Evolutionary conservation across 2,888 invertebrate species (phyloP), one percentile per base, ranked within the genome.

Genomic region (Vesta saturnalis): DNA sequence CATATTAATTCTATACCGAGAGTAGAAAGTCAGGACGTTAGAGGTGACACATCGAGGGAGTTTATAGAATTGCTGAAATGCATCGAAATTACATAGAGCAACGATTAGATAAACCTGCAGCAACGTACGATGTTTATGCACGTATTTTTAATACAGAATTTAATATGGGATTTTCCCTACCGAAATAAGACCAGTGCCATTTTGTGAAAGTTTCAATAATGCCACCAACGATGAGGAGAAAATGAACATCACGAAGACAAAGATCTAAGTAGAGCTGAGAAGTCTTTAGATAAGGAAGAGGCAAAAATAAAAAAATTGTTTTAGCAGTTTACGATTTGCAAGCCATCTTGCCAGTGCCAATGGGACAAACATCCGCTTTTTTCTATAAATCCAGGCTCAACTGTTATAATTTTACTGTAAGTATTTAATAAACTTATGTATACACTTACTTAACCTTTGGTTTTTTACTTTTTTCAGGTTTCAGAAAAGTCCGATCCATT

Each of bases 1-100:
- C 78, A 77, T 67, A 80, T 78, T 30, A 74, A 79, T 64, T 74
- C 72, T 16, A 74, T 76, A 55, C 74, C 76, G 57, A 73, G 72
- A 61, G 66, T 77, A 69, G 77, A 77, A 55, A 77, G 77, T 60
- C 78, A 79, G 64, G 79, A 79, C 66, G 64, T 77, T 16, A 70
- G 78, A 68, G 73, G 72, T 54, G 71, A 72, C 39, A 78, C 78
- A 46, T 67, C 54, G 57, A 69, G 75, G 62, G 64, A 73, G 66
- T 78, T 64, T 73, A 55, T 70, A 74, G 15, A n/a, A 69, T 77
- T 57, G 74, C 74, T 55, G 73, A 75, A 63, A 67, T 78, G 60
- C 74, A 77, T 56, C 69, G 74, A 69, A 68, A 75, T 71, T 77
- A 77, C 73, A 65, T 55, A n/a, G 73, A 75, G 67, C 64, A 71